Percentiles rank a stretch among this genome's conserved stretches.
Conservation (phyloP, 2,797 vertebrate species). For the Enoplosus armatus region DNA sequence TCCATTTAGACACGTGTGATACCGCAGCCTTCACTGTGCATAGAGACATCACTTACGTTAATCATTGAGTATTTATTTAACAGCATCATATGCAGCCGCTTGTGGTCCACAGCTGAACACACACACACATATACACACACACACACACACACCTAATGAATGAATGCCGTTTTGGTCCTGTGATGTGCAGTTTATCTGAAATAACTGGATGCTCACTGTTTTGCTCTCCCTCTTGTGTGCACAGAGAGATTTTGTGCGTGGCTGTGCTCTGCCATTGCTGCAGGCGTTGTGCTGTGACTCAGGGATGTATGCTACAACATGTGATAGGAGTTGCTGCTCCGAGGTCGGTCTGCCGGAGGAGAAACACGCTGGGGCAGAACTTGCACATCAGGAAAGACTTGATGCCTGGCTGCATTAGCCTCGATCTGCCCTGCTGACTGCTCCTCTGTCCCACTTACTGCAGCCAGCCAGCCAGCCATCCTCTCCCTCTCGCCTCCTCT, state of each 20-base stretch:
- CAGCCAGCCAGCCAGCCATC: slow-evolving; percentile 52
- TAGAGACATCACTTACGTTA: neutral
- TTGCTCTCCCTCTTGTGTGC: slow-evolving; percentile 17
- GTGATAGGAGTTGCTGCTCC: slow-evolving; percentile 77
- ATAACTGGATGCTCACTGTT: slow-evolving; percentile 26
- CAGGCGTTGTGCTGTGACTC: slow-evolving; percentile 86
- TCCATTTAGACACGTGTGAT: slow-evolving; percentile 39
- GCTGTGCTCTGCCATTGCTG: slow-evolving; percentile 49
- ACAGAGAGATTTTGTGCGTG: neutral
- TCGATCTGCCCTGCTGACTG: slow-evolving; percentile 63
- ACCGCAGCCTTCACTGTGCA: neutral
- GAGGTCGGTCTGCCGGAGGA: slow-evolving; percentile 69
- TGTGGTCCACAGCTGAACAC: neutral
- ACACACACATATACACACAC: neutral
- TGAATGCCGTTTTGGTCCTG: slow-evolving; percentile 20
- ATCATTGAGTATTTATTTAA: slow-evolving; percentile 9
- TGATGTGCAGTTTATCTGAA: slow-evolving; percentile 11
- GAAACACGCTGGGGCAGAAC: slow-evolving; percentile 66
- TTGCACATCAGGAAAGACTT: slow-evolving; percentile 80
- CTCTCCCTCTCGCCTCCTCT: slow-evolving; percentile 40
- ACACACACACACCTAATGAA: slow-evolving; percentile 5
- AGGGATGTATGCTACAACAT: slow-evolving; percentile 75
- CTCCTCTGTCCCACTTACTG: slow-evolving; percentile 73
- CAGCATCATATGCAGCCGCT: slow-evolving; percentile 14
- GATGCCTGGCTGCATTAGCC: slow-evolving; percentile 67